These are phyloP conservation scores for Gobionotothen gibberifrons DNA, from an alignment of 2,797 vertebrate species.

Conservation along the genomic window DNA sequence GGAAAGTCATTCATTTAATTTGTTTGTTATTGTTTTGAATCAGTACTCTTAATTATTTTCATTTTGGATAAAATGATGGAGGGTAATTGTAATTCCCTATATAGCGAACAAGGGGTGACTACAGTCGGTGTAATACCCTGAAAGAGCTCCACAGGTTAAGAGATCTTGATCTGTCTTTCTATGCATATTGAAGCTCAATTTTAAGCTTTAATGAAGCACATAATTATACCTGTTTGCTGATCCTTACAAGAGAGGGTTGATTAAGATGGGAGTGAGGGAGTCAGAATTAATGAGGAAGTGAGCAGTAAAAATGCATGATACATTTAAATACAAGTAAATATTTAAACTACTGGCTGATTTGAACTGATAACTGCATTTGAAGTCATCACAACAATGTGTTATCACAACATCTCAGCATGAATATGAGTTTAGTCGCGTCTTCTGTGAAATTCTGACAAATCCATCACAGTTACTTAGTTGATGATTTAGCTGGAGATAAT, in stretches of 20 bases:
- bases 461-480: not conserved
- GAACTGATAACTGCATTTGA: not conserved
- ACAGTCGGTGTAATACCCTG: not conserved
- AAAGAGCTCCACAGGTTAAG: not conserved
- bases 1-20: not conserved
- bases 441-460: conserved; percentile 2
- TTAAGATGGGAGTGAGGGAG: not conserved
- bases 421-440: not conserved
- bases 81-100: not conserved
- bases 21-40: not conserved
- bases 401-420: not conserved
- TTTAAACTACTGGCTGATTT: not conserved
- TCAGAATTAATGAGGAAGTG: not conserved
- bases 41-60: too few relatives aligned
- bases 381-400: too few relatives aligned
- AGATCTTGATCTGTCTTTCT: not conserved
- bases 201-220: not conserved
- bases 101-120: not conserved
- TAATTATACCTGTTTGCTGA: not conserved
- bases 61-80: too few relatives aligned
- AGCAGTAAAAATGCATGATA: conserved; percentile 1
- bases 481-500: not conserved
- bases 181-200: not conserved
- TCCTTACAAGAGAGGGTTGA: conserved; percentile 59
- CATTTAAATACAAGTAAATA: not conserved